Evolutionary conservation across 1,140 invertebrate genomes (phyloP), one percentile per base, ranked within the genome.

Genomic region (Drosophila varians): DNA sequence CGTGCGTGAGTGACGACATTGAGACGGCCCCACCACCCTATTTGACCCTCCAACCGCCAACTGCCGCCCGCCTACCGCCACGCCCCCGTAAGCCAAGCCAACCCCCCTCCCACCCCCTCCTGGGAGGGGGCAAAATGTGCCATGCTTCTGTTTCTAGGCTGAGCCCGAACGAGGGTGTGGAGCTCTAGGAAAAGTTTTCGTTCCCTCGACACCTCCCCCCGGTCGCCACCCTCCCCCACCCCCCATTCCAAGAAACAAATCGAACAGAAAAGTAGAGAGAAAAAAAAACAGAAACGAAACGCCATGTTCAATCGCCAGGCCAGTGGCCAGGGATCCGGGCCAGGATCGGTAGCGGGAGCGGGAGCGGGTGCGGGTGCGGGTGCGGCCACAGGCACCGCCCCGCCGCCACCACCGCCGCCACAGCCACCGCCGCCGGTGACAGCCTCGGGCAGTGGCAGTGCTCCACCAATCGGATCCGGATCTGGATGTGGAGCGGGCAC

Each of bases 1-100:
- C 31, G 60, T 76, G 66, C 54, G 62, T 56, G 62, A 74, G 62
- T 82, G 75, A 83, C 78, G 78, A 84, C 78, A 83, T 83, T 83
- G 78, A 84, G 79, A 70, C 51, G 61, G 69, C 40, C 64, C 45
- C 36, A 61, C 52, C 43, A 53, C 8, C 58, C 18, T n/a, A n/a
- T 8, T 12, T 28, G 28, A 45, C 12, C n/a, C 47, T 14, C 23
- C 18, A 36, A 5, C 21, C 21, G 21, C 21, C 21, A 4, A 5
- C 3, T 4, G 56, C 42, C 66, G 6, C 57, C 12, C 9, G n/a
- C 47, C 46, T 48, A n/a, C n/a, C 47, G 19, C 25, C 18, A 45
- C 48, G 12, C 14, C 40, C 51, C 40, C 23, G 19, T 31, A 11
- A 31, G 9, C 34, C 31, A 45, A 11, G 3, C 31, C 40, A 31